A percentile compares a stretch with the other conserved stretches of the same genome.
Evolutionary conservation across 2,888 invertebrate species (phyloP).

Genomic region (Eupithecia pulchellata): DNA sequence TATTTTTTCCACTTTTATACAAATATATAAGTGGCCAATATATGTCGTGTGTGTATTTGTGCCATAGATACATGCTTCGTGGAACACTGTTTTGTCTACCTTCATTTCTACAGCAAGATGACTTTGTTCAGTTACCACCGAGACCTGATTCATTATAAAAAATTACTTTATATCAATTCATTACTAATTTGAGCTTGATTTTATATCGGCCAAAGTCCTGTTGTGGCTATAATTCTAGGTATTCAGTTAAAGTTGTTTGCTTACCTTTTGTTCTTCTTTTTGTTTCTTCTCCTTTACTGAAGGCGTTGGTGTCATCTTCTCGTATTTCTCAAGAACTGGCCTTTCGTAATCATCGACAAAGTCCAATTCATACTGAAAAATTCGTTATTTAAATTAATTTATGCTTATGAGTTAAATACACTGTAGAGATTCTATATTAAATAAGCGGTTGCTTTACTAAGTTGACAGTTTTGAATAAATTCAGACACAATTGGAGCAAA

Average conservation of each 20-base stretch:
- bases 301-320: constrained; percentile 84
- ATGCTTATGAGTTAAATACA: neutral
- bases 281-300: constrained; percentile 76
- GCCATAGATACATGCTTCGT: constrained; percentile 38
- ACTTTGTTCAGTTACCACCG: constrained; percentile 64
- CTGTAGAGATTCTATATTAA: neutral
- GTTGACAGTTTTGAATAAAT: neutral
- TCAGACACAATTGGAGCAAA: neutral
- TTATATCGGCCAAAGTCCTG: neutral
- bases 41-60: constrained; percentile 21
- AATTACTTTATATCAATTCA: constrained; percentile 35
- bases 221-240: neutral
- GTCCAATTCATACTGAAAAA: constrained; percentile 75
- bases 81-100: constrained; percentile 60
- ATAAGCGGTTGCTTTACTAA: neutral
- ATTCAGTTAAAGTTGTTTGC: neutral
- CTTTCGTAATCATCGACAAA: constrained; percentile 90
- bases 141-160: constrained; percentile 67
- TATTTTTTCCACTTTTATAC: too few species aligned
- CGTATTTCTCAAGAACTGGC: constrained; percentile 89
- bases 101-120: constrained; percentile 63
- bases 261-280: constrained; percentile 72
- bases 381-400: neutral
- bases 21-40: neutral
- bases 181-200: neutral